Conservation (phyloP, 2,113 vertebrate species). For the Phyllostomus hastatus region DNA sequence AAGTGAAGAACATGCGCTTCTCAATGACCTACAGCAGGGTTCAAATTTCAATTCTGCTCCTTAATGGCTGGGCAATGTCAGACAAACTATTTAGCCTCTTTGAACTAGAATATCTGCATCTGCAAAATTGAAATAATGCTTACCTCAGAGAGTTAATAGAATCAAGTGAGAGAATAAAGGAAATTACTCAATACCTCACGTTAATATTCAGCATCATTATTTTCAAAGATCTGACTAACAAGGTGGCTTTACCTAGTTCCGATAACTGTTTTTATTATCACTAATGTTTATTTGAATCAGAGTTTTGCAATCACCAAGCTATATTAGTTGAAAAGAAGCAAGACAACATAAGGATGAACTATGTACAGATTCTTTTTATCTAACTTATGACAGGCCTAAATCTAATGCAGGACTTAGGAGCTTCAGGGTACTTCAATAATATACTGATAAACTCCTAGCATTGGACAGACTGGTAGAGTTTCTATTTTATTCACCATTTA, state of each 20-base stretch:
- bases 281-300: background rate
- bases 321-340: background rate
- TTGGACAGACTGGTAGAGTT: background rate
- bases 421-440: background rate
- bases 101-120: background rate
- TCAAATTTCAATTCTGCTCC: background rate
- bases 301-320: background rate
- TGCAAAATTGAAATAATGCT: conserved; percentile 12
- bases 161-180: background rate
- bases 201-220: background rate
- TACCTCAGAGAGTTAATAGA: background rate
- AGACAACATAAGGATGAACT: background rate
- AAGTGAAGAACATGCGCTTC: background rate
- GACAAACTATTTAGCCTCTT: background rate
- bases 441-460: background rate
- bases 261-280: background rate
- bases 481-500: background rate
- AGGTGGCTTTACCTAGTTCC: background rate
- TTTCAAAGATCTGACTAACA: background rate
- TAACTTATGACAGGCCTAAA: background rate
- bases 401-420: background rate
- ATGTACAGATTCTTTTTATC: background rate
- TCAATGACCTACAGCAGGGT: background rate
- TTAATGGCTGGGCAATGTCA: background rate
- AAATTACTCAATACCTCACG: background rate